phyloP scores from a whole-genome alignment of 2,797 vertebrate species.

The Acrossocheilus fasciatus region DNA sequence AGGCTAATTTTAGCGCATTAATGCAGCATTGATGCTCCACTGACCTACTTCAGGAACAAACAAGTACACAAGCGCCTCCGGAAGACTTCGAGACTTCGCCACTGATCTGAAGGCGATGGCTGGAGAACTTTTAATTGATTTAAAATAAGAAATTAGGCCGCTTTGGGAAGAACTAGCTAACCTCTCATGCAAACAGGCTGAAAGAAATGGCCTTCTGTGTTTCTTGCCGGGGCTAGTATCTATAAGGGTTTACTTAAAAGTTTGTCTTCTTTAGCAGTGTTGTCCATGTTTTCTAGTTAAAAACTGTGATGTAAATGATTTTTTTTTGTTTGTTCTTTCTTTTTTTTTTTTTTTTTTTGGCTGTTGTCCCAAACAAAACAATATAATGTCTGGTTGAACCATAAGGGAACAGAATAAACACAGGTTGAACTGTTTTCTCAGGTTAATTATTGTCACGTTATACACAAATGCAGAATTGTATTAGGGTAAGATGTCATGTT shows the following conservation, averaged over 20 bases:
- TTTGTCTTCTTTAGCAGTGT: neutral
- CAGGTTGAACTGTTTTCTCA: neutral
- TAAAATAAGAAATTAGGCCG: neutral
- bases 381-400: neutral
- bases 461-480: neutral
- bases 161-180: neutral
- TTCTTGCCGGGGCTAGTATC: neutral
- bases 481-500: neutral
- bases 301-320: neutral
- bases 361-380: neutral
- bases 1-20: conserved; percentile 31
- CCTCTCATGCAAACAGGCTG: neutral
- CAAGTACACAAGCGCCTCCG: neutral
- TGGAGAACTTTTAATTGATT: neutral
- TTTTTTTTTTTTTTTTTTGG: neutral
- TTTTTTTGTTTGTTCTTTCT: too few relatives aligned
- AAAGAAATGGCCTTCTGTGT: neutral
- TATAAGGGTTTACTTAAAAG: neutral
- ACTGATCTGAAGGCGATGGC: neutral
- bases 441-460: neutral
- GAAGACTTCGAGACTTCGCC: neutral
- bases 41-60: conserved; percentile 40
- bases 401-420: neutral
- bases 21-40: conserved; percentile 17
- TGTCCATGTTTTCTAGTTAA: neutral